A percentile compares a stretch with the other conserved stretches of the same genome.
These are phyloP conservation scores for Pomacea maculata DNA, from an alignment of 1,140 invertebrate species.

Conservation along the genomic window DNA sequence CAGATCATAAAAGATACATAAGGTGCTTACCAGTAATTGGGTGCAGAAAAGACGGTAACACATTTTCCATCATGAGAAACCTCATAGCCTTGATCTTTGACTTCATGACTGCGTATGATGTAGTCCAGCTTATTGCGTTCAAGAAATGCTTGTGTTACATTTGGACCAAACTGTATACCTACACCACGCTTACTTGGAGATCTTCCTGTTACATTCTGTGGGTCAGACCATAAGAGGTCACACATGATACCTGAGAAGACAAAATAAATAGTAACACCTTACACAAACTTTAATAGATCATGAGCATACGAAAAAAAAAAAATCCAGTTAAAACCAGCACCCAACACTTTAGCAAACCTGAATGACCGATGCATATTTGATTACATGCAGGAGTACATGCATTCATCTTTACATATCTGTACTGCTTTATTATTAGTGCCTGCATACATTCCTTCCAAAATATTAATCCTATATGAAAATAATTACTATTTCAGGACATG, in stretches of 20 bases:
- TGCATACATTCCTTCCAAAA: no score
- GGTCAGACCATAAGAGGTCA: slow-evolving; percentile 98
- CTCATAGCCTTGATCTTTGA: slow-evolving; percentile 97
- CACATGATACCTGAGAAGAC: slow-evolving; percentile 84
- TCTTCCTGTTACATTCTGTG: slow-evolving; percentile 85
- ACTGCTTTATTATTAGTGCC: no score
- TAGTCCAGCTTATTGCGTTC: slow-evolving; percentile 89
- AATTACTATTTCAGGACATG: no score
- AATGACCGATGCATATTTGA: neutral
- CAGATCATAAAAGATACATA: neutral
- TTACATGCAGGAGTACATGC: no score
- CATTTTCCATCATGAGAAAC: slow-evolving; percentile 84
- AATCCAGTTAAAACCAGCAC: neutral
- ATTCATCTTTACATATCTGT: no score
- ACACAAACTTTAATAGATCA: neutral
- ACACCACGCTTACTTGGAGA: slow-evolving; percentile 96
- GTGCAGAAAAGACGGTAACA: slow-evolving; percentile 79
- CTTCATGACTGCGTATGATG: slow-evolving; percentile 96
- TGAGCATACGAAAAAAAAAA: neutral
- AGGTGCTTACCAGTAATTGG: slow-evolving; percentile 92
- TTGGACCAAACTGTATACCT: slow-evolving; percentile 98
- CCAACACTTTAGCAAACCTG: neutral
- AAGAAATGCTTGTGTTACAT: slow-evolving; percentile 91
- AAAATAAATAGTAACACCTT: slow-evolving; percentile 9
- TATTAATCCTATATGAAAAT: no score